A percentile compares a stretch with the other conserved stretches of the same genome.
Evolutionary conservation across 2,113 vertebrate genomes (phyloP).

Genomic region (Cyprinodon brontotheroides): DNA sequence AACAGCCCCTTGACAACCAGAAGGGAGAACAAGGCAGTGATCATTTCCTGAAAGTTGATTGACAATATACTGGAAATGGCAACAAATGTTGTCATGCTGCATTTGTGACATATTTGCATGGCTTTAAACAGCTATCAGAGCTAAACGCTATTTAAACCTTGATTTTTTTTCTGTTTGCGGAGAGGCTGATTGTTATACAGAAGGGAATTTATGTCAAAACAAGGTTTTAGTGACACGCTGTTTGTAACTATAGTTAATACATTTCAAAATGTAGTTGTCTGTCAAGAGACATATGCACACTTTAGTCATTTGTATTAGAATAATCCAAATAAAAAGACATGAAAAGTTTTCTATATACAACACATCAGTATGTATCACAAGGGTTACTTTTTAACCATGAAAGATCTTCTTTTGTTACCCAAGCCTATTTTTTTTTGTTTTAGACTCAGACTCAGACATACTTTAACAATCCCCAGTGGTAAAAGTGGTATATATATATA

Average conservation of each 20-base stretch:
- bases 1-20: neutral
- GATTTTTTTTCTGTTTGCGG: neutral
- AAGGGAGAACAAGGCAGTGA: neutral
- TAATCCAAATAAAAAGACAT: neutral
- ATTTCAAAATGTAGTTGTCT: neutral
- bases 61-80: neutral
- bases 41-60: conserved; percentile 21
- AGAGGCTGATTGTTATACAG: neutral
- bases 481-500: too few species aligned
- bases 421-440: too few species aligned
- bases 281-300: too few species aligned
- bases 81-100: neutral
- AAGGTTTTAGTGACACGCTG: neutral
- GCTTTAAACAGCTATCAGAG: neutral
- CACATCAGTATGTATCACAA: too few species aligned
- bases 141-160: neutral
- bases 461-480: too few species aligned
- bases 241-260: neutral
- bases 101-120: conserved; percentile 7
- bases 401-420: too few species aligned
- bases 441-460: too few species aligned
- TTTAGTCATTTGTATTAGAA: neutral
- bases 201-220: neutral
- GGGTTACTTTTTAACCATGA: too few species aligned
- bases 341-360: too few species aligned